Evolutionary conservation across 1,140 invertebrate genomes (phyloP).

Genomic region (Drosophila sp.): DNA sequence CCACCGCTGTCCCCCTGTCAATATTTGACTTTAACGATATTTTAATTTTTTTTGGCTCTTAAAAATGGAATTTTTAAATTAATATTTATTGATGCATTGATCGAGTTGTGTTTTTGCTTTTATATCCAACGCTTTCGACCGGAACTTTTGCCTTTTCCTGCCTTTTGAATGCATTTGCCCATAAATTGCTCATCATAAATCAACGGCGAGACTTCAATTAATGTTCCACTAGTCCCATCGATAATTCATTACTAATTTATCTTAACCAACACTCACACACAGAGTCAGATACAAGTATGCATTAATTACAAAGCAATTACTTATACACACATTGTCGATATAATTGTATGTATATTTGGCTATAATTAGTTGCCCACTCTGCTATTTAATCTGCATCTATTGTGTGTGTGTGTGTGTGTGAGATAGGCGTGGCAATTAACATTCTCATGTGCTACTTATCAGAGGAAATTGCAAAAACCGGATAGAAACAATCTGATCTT

Average conservation of each 20-base stretch:
- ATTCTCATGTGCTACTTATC: constrained; percentile 62
- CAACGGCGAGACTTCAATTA: constrained; percentile 77
- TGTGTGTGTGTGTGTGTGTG: constrained; percentile 26
- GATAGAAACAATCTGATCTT: constrained; percentile 8
- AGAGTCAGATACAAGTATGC: constrained; percentile 33
- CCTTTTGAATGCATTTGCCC: constrained; percentile 47
- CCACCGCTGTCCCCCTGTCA: constrained; percentile 1
- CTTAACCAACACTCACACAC: constrained; percentile 48
- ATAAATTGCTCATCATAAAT: constrained; percentile 73
- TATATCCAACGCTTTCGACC: constrained; percentile 1
- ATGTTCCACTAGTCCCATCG: constrained; percentile 74
- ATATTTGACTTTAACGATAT: constrained; percentile 66
- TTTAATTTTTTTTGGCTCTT: constrained; percentile 64
- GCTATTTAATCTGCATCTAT: neutral
- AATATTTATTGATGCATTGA: constrained; percentile 70
- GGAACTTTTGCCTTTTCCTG: constrained; percentile 24
- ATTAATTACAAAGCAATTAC: constrained; percentile 82
- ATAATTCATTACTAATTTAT: constrained; percentile 83
- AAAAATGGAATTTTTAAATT: constrained; percentile 68
- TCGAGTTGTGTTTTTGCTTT: constrained; percentile 15
- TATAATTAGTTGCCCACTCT: constrained; percentile 58
- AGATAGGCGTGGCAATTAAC: constrained; percentile 49
- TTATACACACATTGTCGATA: constrained; percentile 47
- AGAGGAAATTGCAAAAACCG: constrained; percentile 36
- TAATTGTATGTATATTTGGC: constrained; percentile 20